Base-by-base conservation (phyloP, 2,888 invertebrate genomes). In the Xestia xanthographa region DNA sequence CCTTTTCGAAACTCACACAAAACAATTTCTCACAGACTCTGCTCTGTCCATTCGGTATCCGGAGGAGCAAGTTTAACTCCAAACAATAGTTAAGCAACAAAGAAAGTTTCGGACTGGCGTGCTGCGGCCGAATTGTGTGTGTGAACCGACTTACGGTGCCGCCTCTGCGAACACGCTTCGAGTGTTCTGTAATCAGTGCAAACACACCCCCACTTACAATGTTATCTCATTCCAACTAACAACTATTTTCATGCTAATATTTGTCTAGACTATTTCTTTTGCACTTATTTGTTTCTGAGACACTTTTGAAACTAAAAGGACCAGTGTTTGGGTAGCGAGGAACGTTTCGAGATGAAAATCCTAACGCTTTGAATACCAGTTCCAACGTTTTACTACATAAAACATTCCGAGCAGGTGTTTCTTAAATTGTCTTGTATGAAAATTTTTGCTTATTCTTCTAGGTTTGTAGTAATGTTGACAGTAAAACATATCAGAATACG, bases 61-160 rank as follows among this genome's bases (percentile, higher is more conserved):
- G 92, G 91, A 91, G 90, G 90, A 91, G 89, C 75, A 94, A 96
- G 94, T 95, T 96, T 90, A 91, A 93, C 93, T 93, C 91, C 93
- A 94, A 96, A 95, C 95, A 95, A 95, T 95, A 94, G 95, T 95
- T 95, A 90, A 90, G 92, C 92, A 94, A 95, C 95, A 95, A 95
- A 95, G 95, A 95, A 95, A 96, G 93, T 95, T 95, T 89, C 67
- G 56, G 75, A 79, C 87, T 88, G 86, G 87, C 87, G 90, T 86
- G 85, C 87, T 92, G 92, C 86, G 92, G 92, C 92, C 89, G 91
- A 91, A 89, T 90, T 89, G 89, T 90, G 92, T 92, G 90, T 92
- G 92, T 82, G 91, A 89, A 89, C 85, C 87, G 87, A 90, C 90
- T 92, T 91, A 90, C 84, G 80, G 81, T 87, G 88, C 85, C 76